Evolutionary conservation across 2,888 invertebrate species (phyloP), one percentile per base, ranked within the genome.

Genomic region (Limnephilus auricula): DNA sequence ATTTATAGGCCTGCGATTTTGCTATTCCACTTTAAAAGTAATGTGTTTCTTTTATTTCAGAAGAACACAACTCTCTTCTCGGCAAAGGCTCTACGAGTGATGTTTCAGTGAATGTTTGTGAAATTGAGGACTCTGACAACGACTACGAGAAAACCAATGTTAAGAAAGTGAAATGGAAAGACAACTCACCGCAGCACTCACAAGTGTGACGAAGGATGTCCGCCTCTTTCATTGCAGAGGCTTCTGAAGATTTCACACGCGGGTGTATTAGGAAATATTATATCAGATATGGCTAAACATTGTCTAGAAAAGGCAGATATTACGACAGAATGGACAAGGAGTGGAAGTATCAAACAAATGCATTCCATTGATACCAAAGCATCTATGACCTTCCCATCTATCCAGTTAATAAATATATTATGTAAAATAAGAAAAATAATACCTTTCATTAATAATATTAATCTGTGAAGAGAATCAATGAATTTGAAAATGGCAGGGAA

Each of bases 71-170:
- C 94, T 97, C 97, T n/a, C 94, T 97, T 93, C 95, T 97, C 92
- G 97, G 96, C 87, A 96, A 96, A 84, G 96, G 96, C 91, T 98
- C 98, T 94, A 97, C 97, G 94, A 98, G 98, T 94, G 98, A 98
- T 94, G 95, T 98, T 93, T 98, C 98, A 88, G 97, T 97, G 84
- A 97, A 97, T 94, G 96, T 98, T 92, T 98, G 98, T 95, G 98
- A 98, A 95, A 98, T 98, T 93, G 98, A 98, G 94, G 97, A 97
- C 95, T 97, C 97, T 37, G 97, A 97, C 94, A 96, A 96, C 94
- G 97, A 97, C 94, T 95, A 95, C 92, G 95, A 95, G 93, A 94
- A 94, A 85, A 95, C 79, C 50, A 92, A 87, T 79, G 50, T 93
- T 87, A 90, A 92, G 90, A 92, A 86, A 92, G 89, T 90, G 34